Evolutionary conservation across 2,797 vertebrate species (phyloP), one percentile per base, ranked within the genome.

Genomic region (Varecia variegata): DNA sequence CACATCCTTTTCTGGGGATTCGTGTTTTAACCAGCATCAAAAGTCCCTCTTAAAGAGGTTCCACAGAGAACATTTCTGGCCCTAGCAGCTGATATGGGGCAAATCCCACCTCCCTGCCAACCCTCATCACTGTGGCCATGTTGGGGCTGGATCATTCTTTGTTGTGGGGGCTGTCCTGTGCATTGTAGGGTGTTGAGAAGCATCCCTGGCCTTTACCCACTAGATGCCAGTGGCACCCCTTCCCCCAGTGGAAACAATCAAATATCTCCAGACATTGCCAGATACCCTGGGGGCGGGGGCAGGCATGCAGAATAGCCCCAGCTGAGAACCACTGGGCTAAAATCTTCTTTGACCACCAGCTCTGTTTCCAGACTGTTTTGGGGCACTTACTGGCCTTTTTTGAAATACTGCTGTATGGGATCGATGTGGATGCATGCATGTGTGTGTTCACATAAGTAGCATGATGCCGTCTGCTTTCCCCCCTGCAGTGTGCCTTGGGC

Each of bases 331-430:
- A 15, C n/a, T 9, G 65, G 62, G 81, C 40, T 70, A 5, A 18
- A 40, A 27, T 11, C 74, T 30, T 80, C 43, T 68, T 58, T 43
- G n/a, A 3, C 35, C 14, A 32, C 60, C 50, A 21, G n/a, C 65
- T 74, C n/a, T 21, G 62, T 23, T 38, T n/a, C 52, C 21, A 6
- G 68, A 45, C 15, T 15, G 17, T 40, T 27, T 30, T 12, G 21
- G 85, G n/a, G 52, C 40, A 18, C 32, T 88, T 7, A 25, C 7
- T 4, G 0, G 13, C 11, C 0, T n/a, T 0, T 0, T 11, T 14
- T 12, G 27, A 9, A 43, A 32, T 38, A 11, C 12, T 27, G 5
- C 23, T 12, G 4, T 0, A 2, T 40, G 77, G 38, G 13, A 18
- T 23, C 0, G 4, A 17, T 5, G 30, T 40, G 38, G 14, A 5